Evolutionary conservation across 2,888 invertebrate species (phyloP).

Genomic region (Lordiphosa andalusiaca): DNA sequence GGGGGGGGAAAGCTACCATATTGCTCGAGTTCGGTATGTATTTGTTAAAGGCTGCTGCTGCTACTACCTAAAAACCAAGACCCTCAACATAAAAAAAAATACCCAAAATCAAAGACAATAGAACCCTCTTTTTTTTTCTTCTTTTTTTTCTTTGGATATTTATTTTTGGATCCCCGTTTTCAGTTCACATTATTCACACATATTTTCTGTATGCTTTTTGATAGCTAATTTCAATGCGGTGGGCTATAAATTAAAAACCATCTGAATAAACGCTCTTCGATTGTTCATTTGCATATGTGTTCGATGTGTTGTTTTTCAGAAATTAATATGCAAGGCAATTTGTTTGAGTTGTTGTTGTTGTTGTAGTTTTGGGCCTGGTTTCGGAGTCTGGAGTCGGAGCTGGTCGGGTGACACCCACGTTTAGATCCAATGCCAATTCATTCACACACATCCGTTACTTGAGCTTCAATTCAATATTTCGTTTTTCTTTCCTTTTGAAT

Average conservation of each 20-base stretch:
- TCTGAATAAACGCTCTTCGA: constrained; percentile 48
- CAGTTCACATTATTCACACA: constrained; percentile 70
- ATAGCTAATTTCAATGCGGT: constrained; percentile 71
- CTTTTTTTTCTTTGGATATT: too few species aligned
- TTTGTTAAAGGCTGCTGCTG: neutral
- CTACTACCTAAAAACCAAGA: constrained; percentile 7
- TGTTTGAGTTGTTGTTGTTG: constrained; percentile 29
- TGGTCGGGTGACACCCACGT: constrained; percentile 1
- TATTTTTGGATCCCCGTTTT: constrained; percentile 35
- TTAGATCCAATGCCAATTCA: constrained; percentile 3
- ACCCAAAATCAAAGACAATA: constrained; percentile 9
- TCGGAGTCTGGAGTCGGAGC: neutral
- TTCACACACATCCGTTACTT: constrained; percentile 57
- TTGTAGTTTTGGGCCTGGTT: neutral
- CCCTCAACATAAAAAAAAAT: constrained; percentile 1
- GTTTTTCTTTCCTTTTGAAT: constrained; percentile 24
- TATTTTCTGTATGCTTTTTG: constrained; percentile 42
- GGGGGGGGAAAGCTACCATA: constrained; percentile 3
- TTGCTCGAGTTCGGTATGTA: constrained; percentile 9
- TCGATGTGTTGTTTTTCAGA: constrained; percentile 31
- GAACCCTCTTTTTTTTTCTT: neutral
- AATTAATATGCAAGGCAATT: constrained; percentile 66
- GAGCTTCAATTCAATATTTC: constrained; percentile 45
- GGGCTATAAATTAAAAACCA: constrained; percentile 68
- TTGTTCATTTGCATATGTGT: constrained; percentile 59